Conservation (phyloP, 2,797 vertebrate genomes). For the Ispidina lecontei region DNA sequence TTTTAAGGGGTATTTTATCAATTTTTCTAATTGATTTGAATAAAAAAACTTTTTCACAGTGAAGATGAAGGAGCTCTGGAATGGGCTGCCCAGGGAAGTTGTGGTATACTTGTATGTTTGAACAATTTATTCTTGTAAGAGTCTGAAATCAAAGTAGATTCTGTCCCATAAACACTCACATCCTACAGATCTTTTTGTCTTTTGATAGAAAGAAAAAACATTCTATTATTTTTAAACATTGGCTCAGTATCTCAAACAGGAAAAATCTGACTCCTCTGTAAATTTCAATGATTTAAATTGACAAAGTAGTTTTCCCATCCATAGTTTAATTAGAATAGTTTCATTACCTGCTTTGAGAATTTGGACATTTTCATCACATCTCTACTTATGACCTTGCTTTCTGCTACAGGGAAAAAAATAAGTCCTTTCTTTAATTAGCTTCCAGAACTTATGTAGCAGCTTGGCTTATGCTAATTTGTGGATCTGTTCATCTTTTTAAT, state of each 20-base stretch:
- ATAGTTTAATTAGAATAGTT: slow-evolving; percentile 2
- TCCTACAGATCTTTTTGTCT: not conserved
- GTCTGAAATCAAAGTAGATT: not conserved
- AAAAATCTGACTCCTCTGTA: not conserved
- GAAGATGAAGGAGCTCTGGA: too few relatives aligned
- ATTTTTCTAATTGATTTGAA: not conserved
- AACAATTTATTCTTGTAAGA: not conserved
- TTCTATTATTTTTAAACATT: not conserved
- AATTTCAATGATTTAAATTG: not conserved
- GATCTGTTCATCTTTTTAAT: not conserved
- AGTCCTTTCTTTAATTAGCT: not conserved
- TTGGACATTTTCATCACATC: not conserved
- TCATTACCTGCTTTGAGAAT: not conserved
- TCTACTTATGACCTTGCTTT: not conserved
- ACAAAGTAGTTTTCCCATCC: not conserved
- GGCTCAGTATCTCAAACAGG: not conserved
- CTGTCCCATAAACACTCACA: not conserved
- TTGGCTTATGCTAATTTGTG: not conserved
- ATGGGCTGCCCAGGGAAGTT: too few relatives aligned
- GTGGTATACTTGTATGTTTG: not conserved
- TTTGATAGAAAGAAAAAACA: not conserved
- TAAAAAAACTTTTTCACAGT: too few relatives aligned
- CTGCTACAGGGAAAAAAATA: not conserved
- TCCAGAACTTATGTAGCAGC: not conserved
- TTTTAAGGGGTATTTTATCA: not conserved